Evolutionary conservation across 1,140 invertebrate species (phyloP).

Genomic region (Zaprionus nigranus): DNA sequence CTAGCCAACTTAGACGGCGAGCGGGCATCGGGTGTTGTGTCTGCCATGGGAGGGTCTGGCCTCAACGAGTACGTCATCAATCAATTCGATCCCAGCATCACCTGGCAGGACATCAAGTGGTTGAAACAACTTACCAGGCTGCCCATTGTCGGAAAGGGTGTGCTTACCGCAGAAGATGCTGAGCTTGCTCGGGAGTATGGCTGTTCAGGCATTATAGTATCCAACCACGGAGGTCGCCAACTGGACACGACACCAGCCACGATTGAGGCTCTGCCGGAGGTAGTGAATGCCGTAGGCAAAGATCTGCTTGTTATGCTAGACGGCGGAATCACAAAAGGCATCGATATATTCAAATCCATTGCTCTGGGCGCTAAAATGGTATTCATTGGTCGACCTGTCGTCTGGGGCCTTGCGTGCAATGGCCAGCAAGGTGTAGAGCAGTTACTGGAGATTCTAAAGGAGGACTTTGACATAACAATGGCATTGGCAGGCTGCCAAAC

Average conservation of each 20-base stretch:
- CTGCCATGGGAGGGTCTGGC: conserved; percentile 87
- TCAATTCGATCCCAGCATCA: conserved; percentile 91
- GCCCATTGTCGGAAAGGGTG: conserved; percentile 95
- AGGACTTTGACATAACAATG: conserved; percentile 92
- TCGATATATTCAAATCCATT: conserved; percentile 96
- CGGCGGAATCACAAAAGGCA: conserved; percentile 93
- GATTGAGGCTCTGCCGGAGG: conserved; percentile 95
- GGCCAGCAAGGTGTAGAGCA: conserved; percentile 92
- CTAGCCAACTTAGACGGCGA: conserved; percentile 90
- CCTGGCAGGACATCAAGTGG: conserved; percentile 94
- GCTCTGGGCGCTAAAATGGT: conserved; percentile 96
- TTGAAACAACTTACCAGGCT: conserved; percentile 91
- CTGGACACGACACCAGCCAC: conserved; percentile 93
- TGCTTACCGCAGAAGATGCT: conserved; percentile 95
- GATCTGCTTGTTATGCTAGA: conserved; percentile 94
- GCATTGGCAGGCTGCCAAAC: conserved; percentile 90
- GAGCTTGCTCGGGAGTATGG: conserved; percentile 90
- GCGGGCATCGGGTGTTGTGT: conserved; percentile 86
- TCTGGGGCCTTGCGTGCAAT: conserved; percentile 94
- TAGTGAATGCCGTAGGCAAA: conserved; percentile 90
- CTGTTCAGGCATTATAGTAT: conserved; percentile 93
- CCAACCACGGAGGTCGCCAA: conserved; percentile 96
- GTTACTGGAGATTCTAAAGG: conserved; percentile 90
- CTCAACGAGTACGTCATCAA: conserved; percentile 90
- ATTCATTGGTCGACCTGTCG: conserved; percentile 94